A percentile compares a stretch with the other conserved stretches of the same genome.
phyloP scores from a whole-genome alignment of 2,888 invertebrate species.

The Xylota sylvarum region DNA sequence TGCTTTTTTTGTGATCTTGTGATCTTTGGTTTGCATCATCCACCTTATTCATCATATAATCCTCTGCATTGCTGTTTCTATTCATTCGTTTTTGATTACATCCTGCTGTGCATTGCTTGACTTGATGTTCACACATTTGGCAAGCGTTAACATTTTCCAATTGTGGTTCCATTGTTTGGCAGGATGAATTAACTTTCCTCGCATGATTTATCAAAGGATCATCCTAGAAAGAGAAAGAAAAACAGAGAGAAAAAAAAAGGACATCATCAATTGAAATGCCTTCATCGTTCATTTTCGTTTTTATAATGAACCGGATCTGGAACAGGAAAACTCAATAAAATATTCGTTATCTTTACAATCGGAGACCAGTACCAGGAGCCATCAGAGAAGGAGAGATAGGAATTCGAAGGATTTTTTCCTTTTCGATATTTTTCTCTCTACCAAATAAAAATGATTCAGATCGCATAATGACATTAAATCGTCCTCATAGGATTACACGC shows the following conservation, averaged over 20 bases:
- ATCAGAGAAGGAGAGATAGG: neutral
- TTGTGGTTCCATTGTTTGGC: slow-evolving; percentile 71
- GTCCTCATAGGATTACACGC: slow-evolving; percentile 74
- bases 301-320: slow-evolving; percentile 74
- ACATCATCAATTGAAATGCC: slow-evolving; percentile 62
- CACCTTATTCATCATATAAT: neutral
- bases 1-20: slow-evolving; percentile 44
- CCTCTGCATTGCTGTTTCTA: slow-evolving; percentile 33
- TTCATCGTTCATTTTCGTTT: slow-evolving; percentile 50
- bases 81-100: slow-evolving; percentile 68
- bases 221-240: slow-evolving; percentile 44
- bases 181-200: slow-evolving; percentile 72
- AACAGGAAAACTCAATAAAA: slow-evolving; percentile 76
- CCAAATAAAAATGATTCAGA: slow-evolving; percentile 73
- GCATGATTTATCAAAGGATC: slow-evolving; percentile 75
- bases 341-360: slow-evolving; percentile 75
- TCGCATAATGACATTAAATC: slow-evolving; percentile 76
- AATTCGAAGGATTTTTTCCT: slow-evolving; percentile 45
- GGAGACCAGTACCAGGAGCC: slow-evolving; percentile 26
- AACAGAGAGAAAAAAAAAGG: slow-evolving; percentile 17
- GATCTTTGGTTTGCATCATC: slow-evolving; percentile 41
- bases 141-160: slow-evolving; percentile 67
- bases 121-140: slow-evolving; percentile 71
- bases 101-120: slow-evolving; percentile 57
- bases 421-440: slow-evolving; percentile 36